Percentiles rank a stretch among this genome's conserved stretches.
phyloP scores from a whole-genome alignment of 1,140 invertebrate genomes.

The Physella acuta region DNA sequence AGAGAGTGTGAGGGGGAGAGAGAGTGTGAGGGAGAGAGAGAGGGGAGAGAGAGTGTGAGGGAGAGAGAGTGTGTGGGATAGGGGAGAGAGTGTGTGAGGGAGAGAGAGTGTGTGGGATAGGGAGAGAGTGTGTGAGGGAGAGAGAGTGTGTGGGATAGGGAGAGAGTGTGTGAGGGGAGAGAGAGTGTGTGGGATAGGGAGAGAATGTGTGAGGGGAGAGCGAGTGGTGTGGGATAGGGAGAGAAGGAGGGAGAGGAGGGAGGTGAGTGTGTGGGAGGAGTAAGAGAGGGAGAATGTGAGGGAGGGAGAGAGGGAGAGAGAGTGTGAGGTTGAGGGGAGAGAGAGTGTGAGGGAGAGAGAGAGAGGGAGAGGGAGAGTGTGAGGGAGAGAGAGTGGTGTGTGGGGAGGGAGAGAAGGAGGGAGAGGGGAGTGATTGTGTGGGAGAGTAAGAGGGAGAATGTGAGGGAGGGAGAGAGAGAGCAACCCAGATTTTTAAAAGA shows the following conservation, averaged over 20 bases:
- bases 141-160: too few relatives aligned
- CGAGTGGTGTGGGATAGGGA: background rate
- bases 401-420: background rate
- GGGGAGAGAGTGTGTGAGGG: too few relatives aligned
- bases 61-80: too few relatives aligned
- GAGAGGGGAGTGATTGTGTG: background rate
- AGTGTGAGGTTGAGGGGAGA: background rate
- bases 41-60: too few relatives aligned
- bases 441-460: background rate
- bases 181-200: too few relatives aligned
- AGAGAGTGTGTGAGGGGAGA: too few relatives aligned
- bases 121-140: too few relatives aligned
- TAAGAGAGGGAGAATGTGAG: background rate
- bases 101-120: too few relatives aligned
- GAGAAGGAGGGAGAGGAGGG: background rate
- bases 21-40: background rate
- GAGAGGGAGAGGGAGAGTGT: background rate
- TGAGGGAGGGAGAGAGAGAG: background rate
- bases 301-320: background rate
- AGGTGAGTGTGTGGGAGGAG: background rate
- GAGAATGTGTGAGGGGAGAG: background rate
- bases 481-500: too few relatives aligned
- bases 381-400: background rate
- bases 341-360: conserved; percentile 13
- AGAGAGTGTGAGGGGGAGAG: background rate